Base-by-base conservation (phyloP, 1,140 invertebrate genomes). In the Melanaphis sacchari region DNA sequence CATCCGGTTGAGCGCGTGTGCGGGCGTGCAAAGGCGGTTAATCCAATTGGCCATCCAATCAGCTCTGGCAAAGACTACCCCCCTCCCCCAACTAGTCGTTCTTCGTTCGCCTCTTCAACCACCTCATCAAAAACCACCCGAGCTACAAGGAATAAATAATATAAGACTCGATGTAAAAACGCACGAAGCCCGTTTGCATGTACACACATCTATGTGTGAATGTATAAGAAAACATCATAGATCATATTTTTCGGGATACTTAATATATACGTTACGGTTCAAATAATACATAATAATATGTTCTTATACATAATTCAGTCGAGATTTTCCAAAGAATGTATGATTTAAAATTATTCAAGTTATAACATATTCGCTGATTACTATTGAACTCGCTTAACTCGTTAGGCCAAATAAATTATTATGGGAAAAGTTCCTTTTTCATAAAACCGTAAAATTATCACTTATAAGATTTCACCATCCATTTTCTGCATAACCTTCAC, bases 21-120 rank as follows among this genome's bases (percentile, higher is more conserved):
- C 91, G 91, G 91, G 91, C 91, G 91, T 93, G 91, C 91, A 93
- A 93, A 93, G 76, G 81, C 91, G 46, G 91, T 40, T 93, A 93
- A 93, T 93, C 76, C 91, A 93, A 93, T 93, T 93, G 91, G 91
- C 49, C 91, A 46, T 84, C 91, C 91, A 93, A 93, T 93, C 91
- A 93, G 91, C 91, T 85, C n/a, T 38, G 81, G 41, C 91, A 54
- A 93, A 93, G 91, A 46, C 76, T 49, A 59, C 21, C 66, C 43
- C 59, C 43, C 84, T 18, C 66, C 41, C 66, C 76, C 52, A 81
- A 40, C 38, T 11, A 24, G 21, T 36, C 24, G 52, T 24, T 7
- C 46, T 21, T 5, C 43, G 52, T 59, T 41, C 11, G 11, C 31
- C 52, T 21, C 31, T 46, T 21, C 40, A 87, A n/a, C 41, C 36